These are phyloP conservation scores for Parasteatoda lunata DNA, from an alignment of 2,888 invertebrate species.

Conservation along the genomic window DNA sequence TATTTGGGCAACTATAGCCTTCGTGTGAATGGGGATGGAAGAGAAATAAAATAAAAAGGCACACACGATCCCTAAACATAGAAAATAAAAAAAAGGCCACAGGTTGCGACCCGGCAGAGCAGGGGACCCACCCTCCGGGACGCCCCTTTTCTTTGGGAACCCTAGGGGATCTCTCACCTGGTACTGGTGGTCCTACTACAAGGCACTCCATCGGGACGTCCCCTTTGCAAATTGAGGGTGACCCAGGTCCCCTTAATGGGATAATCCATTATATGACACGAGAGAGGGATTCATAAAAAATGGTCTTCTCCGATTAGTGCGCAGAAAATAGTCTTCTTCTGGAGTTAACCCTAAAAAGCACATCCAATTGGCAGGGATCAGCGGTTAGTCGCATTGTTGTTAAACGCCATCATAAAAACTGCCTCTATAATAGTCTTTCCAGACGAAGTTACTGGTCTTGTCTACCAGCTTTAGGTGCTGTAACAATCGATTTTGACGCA, in stretches of 20 bases:
- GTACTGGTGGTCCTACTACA: constrained; percentile 56
- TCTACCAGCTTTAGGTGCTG: constrained; percentile 54
- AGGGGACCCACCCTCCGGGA: constrained; percentile 51
- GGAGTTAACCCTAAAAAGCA: constrained; percentile 37
- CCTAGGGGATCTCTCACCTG: constrained; percentile 55
- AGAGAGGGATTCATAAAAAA: constrained; percentile 38
- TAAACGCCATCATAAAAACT: constrained; percentile 66
- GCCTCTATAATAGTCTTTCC: constrained; percentile 56
- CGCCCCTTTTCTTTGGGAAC: constrained; percentile 57
- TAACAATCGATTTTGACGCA: constrained; percentile 61
- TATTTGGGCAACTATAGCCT: constrained; percentile 62
- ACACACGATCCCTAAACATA: constrained; percentile 65
- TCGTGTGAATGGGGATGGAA: constrained; percentile 6
- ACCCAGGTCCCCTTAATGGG: constrained; percentile 59
- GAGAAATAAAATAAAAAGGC: constrained; percentile 33
- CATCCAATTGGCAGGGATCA: constrained; percentile 61
- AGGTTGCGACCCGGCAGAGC: constrained; percentile 63
- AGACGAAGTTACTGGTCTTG: constrained; percentile 63
- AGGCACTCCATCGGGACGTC: constrained; percentile 58
- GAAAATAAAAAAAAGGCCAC: constrained; percentile 35
- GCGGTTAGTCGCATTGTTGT: constrained; percentile 67
- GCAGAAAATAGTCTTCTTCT: constrained; percentile 41
- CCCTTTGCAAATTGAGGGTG: constrained; percentile 66
- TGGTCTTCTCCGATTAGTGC: constrained; percentile 51
- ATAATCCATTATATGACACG: constrained; percentile 66